A percentile compares a stretch with the other conserved stretches of the same genome.
These are phyloP conservation scores for Drosophila sulfurigaster DNA, from an alignment of 1,140 invertebrate species.

Conservation along the genomic window DNA sequence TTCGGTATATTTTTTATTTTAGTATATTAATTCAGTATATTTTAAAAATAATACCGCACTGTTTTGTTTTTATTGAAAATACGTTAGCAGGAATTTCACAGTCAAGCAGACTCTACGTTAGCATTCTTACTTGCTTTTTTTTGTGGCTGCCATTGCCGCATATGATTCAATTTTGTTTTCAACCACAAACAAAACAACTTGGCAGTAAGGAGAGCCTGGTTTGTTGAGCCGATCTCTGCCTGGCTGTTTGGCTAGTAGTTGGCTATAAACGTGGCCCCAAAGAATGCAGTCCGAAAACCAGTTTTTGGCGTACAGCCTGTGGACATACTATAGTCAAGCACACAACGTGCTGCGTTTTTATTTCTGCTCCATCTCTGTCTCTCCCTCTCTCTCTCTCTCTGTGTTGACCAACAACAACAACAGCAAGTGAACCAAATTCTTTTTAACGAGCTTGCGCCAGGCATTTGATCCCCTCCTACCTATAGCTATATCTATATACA, in stretches of 20 bases:
- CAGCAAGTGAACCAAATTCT: constrained; percentile 83
- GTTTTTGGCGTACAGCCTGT: constrained; percentile 78
- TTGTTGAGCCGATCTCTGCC: constrained; percentile 39
- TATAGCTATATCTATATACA: neutral
- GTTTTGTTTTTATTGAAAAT: too few species aligned
- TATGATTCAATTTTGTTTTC: constrained; percentile 80
- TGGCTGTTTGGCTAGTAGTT: constrained; percentile 34
- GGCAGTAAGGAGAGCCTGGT: constrained; percentile 29
- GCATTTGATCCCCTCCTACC: constrained; percentile 68
- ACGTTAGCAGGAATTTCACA: too few species aligned
- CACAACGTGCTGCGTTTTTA: constrained; percentile 39
- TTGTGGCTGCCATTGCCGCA: constrained; percentile 50
- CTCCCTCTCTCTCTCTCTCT: neutral
- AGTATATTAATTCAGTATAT: too few species aligned
- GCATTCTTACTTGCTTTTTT: neutral
- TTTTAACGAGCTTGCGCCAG: constrained; percentile 83
- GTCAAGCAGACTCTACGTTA: too few species aligned
- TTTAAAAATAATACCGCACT: too few species aligned
- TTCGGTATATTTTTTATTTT: too few species aligned
- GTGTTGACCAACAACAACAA: constrained; percentile 60
- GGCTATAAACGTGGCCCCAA: constrained; percentile 80
- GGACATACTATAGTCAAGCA: constrained; percentile 48
- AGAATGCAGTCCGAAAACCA: constrained; percentile 82
- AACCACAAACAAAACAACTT: constrained; percentile 48
- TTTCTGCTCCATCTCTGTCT: constrained; percentile 11